A percentile compares a stretch with the other conserved stretches of the same genome.
These are phyloP conservation scores for Phenganax subtilis DNA, from an alignment of 92 coral and sea anemone genomes.

Conservation along the genomic window DNA sequence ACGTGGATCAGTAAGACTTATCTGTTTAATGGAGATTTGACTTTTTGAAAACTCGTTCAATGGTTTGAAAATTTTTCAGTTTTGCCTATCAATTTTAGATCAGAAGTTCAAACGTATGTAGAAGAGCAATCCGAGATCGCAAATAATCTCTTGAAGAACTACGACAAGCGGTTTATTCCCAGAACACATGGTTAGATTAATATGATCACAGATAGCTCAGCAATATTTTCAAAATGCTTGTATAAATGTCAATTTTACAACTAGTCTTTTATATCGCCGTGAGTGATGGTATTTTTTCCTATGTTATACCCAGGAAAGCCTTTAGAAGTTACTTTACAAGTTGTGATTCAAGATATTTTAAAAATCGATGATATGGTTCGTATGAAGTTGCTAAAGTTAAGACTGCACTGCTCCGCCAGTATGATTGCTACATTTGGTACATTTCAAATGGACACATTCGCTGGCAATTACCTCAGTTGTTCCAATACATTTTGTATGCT, in stretches of 20 bases:
- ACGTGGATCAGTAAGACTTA: not conserved
- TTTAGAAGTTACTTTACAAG: not conserved
- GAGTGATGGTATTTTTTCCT: not conserved
- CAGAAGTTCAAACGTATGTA: not conserved
- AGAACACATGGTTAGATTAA: constrained; percentile 58
- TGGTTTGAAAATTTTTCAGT: not conserved
- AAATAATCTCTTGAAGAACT: constrained; percentile 33
- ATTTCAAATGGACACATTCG: not conserved
- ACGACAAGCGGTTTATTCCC: constrained; percentile 74
- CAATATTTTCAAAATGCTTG: no score
- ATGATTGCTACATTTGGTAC: no score
- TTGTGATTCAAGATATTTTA: not conserved
- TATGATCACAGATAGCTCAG: not conserved
- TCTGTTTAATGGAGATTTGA: not conserved
- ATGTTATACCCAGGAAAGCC: not conserved
- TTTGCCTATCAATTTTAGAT: not conserved
- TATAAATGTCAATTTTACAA: no score
- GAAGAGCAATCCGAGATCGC: constrained; percentile 7
- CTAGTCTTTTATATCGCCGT: no score
- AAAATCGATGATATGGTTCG: constrained; percentile 4
- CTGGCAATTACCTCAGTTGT: not conserved
- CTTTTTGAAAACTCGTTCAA: no score
- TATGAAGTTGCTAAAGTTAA: not conserved
- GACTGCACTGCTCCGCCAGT: no score
- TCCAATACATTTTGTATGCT: not conserved